These are phyloP conservation scores for Calephelis nemesis DNA, from an alignment of 1,140 invertebrate species.

Conservation along the genomic window DNA sequence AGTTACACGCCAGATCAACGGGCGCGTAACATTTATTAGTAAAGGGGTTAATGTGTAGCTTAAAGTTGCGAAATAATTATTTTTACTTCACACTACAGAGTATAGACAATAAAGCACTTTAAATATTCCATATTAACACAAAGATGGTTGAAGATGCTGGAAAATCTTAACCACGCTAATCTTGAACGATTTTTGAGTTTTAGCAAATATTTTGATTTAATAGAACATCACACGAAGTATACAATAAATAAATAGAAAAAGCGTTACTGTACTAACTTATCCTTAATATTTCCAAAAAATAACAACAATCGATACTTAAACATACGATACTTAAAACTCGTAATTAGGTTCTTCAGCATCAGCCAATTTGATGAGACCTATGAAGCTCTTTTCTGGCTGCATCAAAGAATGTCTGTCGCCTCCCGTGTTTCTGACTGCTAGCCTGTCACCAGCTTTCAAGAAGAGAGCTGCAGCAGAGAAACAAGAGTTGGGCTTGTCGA, in stretches of 20 bases:
- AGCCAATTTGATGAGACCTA: constrained; percentile 87
- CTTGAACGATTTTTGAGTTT: too few species aligned
- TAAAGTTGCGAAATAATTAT: too few species aligned
- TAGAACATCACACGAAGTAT: background rate
- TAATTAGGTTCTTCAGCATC: constrained; percentile 70
- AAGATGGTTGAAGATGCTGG: too few species aligned
- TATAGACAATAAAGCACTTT: too few species aligned
- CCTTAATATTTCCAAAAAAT: background rate
- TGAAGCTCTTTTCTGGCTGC: constrained; percentile 88
- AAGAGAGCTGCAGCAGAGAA: constrained; percentile 85
- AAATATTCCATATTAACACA: too few species aligned
- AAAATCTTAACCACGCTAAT: too few species aligned
- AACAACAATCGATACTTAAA: constrained; percentile 20
- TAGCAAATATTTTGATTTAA: background rate
- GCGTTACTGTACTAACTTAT: constrained; percentile 1
- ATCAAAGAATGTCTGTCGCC: constrained; percentile 84
- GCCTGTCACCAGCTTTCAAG: constrained; percentile 81
- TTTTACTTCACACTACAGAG: too few species aligned
- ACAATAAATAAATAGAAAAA: constrained; percentile 18
- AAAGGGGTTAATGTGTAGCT: too few species aligned
- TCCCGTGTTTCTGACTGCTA: constrained; percentile 85
- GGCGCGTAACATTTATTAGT: too few species aligned
- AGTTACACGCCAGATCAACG: too few species aligned
- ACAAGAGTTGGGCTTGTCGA: constrained; percentile 83
- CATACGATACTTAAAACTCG: constrained; percentile 43